Conservation (phyloP, 1,140 invertebrate genomes). For the Aphelenchoides avenae region DNA sequence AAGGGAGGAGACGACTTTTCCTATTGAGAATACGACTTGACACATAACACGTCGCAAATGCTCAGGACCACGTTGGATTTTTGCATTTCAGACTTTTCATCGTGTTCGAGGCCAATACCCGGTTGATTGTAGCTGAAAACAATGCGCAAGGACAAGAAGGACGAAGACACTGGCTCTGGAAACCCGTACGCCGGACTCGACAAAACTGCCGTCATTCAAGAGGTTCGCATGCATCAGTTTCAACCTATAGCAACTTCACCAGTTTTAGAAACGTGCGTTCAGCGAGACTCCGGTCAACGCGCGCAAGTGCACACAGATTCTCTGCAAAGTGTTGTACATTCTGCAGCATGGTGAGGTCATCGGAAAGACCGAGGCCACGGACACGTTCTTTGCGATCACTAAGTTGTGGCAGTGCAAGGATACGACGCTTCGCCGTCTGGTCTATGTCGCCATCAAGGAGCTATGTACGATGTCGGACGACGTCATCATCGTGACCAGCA, state of each 20-base stretch:
- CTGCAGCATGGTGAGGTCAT: conserved; percentile 86
- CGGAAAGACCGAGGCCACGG: conserved; percentile 87
- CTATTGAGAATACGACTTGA: too few species aligned
- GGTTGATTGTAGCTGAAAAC: too few species aligned
- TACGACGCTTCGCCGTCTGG: conserved; percentile 80
- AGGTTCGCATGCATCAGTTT: conserved; percentile 64
- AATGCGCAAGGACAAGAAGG: conserved; percentile 72
- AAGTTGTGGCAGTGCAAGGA: conserved; percentile 97
- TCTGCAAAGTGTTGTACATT: conserved; percentile 92
- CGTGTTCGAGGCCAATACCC: too few species aligned
- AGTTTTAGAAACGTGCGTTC: conserved; percentile 73
- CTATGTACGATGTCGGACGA: conserved; percentile 88
- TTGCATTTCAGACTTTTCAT: too few species aligned
- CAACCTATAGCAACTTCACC: conserved; percentile 29
- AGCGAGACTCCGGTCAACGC: conserved; percentile 96
- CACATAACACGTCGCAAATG: too few species aligned
- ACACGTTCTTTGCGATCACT: conserved; percentile 98
- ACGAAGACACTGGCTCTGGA: conserved; percentile 71
- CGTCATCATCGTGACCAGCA: conserved; percentile 92
- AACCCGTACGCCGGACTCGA: conserved; percentile 89
- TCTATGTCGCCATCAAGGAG: conserved; percentile 96
- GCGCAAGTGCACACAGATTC: conserved; percentile 87
- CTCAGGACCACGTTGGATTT: too few species aligned
- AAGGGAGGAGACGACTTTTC: too few species aligned
- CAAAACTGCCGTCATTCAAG: conserved; percentile 91